Evolutionary conservation across 2,888 invertebrate species (phyloP), one percentile per base, ranked within the genome.

Genomic region (Zaprionus lineosus): DNA sequence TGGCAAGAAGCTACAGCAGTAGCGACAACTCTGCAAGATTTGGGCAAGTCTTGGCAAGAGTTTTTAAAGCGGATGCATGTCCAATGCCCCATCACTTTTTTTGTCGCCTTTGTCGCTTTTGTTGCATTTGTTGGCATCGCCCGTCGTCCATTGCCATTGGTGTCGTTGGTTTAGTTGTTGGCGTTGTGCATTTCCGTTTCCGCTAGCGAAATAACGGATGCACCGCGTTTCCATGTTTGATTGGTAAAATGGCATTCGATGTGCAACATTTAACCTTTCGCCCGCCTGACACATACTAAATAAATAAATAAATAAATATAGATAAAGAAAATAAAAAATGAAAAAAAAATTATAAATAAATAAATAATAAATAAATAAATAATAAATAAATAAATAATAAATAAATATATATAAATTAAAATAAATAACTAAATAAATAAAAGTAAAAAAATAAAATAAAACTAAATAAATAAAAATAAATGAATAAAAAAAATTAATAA

Each of bases 151-250:
- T n/a, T n/a, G n/a, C n/a, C n/a, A n/a, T n/a, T n/a, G n/a, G n/a
- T n/a, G 69, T 36, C 16, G 33, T 29, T 33, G 40, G 28, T 36
- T 37, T 41, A 28, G 46, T 19, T 41, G 41, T 47, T 57, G 64
- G 51, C 56, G 58, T 65, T 79, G 66, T 68, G 83, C 83, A 76
- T 65, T 71, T 79, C 83, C 83, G 79, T 59, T 76, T 83, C 83
- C 83, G 68, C 48, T 18, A 26, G 21, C n/a, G n/a, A n/a, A 56
- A 39, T 63, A 29, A 15, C 82, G 79, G 73, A 76, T 72, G 73
- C 63, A 59, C 67, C 64, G 36, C 58, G 61, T 58, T 61, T 55
- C 24, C 57, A 64, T 60, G 53, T 65, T 57, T 71, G 55, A 75
- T 62, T 58, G 62, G 60, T 57, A 46, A 58, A 71, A 43, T 64